These are phyloP conservation scores for Cerceris ruficornis DNA, from an alignment of 2,888 invertebrate genomes.

Conservation along the genomic window DNA sequence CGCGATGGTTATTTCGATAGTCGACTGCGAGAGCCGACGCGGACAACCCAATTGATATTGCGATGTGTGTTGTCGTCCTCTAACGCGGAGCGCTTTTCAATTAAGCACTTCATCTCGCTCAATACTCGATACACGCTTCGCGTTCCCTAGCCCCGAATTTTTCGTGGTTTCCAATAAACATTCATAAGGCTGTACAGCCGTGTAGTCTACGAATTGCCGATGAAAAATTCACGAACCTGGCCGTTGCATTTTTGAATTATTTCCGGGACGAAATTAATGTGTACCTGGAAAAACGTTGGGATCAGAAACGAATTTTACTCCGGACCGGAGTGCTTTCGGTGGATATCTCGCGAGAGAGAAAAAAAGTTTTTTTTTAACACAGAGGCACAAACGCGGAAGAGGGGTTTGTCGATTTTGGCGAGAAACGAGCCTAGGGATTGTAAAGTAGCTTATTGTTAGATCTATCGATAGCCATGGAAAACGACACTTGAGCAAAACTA, in stretches of 20 bases:
- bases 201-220: neutral
- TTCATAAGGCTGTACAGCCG: neutral
- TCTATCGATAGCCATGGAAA: no score
- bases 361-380: no score
- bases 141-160: slow-evolving; percentile 16
- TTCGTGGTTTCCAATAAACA: slow-evolving; percentile 16
- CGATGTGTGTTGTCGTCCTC: slow-evolving; percentile 23
- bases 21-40: slow-evolving; percentile 4
- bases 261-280: neutral
- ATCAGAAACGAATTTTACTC: no score
- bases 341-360: no score
- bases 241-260: neutral
- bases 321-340: no score
- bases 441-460: no score
- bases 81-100: slow-evolving; percentile 41
- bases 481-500: no score
- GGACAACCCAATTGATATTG: slow-evolving; percentile 37
- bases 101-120: slow-evolving; percentile 41
- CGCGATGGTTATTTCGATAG: slow-evolving; percentile 26
- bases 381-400: no score
- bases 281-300: no score
- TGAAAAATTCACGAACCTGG: no score
- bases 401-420: no score
- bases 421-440: no score
- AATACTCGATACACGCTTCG: slow-evolving; percentile 20